Conservation (phyloP, 2,888 invertebrate genomes). For the Neoitamus cyanurus region DNA sequence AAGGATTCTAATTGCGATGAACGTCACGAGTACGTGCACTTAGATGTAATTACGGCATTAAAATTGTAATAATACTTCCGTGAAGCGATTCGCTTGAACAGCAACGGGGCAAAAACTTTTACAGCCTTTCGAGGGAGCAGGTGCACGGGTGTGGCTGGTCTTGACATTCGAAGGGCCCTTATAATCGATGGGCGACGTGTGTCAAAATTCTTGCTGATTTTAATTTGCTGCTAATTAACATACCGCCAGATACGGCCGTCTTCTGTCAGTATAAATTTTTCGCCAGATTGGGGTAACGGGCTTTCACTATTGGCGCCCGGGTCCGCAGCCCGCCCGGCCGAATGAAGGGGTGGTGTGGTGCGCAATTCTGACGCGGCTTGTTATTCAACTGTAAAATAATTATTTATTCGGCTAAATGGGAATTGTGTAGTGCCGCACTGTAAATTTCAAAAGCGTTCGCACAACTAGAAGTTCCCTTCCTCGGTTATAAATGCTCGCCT, state of each 20-base stretch:
- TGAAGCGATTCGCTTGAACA: slow-evolving; percentile 6
- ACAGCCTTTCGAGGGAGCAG: not conserved
- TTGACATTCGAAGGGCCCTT: not conserved
- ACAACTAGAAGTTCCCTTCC: slow-evolving; percentile 4
- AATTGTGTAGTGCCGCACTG: slow-evolving; percentile 1
- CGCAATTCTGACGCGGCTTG: not conserved
- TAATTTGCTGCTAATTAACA: slow-evolving; percentile 5
- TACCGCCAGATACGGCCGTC: not conserved
- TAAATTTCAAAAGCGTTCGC: slow-evolving; percentile 29
- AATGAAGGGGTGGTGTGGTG: not conserved
- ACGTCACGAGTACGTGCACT: slow-evolving; percentile 35
- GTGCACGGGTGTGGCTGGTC: not conserved
- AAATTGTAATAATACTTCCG: slow-evolving; percentile 36
- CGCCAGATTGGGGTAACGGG: not conserved
- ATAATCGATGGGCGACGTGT: slow-evolving; percentile 12
- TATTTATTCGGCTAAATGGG: slow-evolving; percentile 11
- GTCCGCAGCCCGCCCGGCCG: not conserved
- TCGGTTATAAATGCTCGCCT: slow-evolving; percentile 20
- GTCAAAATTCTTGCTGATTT: slow-evolving; percentile 2
- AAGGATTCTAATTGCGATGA: slow-evolving; percentile 36
- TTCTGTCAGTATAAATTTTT: not conserved
- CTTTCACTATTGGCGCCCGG: not conserved
- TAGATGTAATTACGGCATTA: slow-evolving; percentile 36
- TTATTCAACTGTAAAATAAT: slow-evolving; percentile 8
- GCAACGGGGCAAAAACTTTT: not conserved